phyloP scores from a whole-genome alignment of 1,140 invertebrate species.

The Elymnias hypermnestra region DNA sequence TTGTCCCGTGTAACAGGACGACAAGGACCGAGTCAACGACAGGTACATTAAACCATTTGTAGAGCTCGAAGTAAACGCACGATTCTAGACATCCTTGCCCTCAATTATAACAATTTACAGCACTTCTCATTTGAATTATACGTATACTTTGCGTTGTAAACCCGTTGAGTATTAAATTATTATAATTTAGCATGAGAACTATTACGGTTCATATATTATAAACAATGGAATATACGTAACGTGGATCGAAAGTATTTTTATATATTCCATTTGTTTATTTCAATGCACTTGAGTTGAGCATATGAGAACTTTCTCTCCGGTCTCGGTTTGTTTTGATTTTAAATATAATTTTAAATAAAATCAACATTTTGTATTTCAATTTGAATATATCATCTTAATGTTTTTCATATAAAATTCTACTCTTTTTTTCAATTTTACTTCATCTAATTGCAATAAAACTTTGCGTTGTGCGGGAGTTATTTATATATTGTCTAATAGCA shows the following conservation, averaged over 20 bases:
- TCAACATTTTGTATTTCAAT: no score
- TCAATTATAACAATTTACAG: slow-evolving; percentile 60
- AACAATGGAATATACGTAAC: slow-evolving; percentile 2
- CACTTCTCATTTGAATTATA: slow-evolving; percentile 48
- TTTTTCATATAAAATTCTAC: neutral
- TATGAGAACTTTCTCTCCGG: no score
- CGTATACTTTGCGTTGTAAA: slow-evolving; percentile 21
- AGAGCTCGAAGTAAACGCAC: slow-evolving; percentile 13
- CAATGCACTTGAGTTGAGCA: neutral
- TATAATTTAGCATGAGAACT: neutral
- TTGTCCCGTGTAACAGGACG: slow-evolving; percentile 24
- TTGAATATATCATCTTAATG: no score
- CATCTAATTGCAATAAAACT: no score
- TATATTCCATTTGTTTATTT: neutral
- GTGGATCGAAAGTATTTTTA: slow-evolving; percentile 1
- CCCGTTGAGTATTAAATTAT: neutral
- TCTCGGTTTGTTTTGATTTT: neutral
- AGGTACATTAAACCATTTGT: slow-evolving; percentile 26
- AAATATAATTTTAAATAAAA: no score
- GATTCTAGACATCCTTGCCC: slow-evolving; percentile 57
- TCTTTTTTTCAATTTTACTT: neutral
- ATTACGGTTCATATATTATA: neutral
- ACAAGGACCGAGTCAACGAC: slow-evolving; percentile 24
- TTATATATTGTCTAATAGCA: no score
- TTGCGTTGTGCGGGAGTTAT: no score